phyloP scores from a whole-genome alignment of 2,888 invertebrate genomes.

The Coenonympha glycerion region DNA sequence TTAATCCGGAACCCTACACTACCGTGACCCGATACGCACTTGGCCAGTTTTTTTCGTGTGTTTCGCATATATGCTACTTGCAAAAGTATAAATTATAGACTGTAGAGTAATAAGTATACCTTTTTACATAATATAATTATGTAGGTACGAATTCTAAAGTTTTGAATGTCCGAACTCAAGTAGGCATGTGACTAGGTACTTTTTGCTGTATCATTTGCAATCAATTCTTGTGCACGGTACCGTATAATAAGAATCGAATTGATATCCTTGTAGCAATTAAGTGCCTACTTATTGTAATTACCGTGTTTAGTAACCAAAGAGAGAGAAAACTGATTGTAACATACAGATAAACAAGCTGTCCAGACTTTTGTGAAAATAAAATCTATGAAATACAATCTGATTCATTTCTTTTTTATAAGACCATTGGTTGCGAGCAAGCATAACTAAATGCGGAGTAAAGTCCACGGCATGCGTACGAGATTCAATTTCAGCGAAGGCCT shows the following conservation, averaged over 20 bases:
- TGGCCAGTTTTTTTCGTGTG: too few relatives aligned
- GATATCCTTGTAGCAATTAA: slow-evolving; percentile 2
- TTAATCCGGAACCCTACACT: too few relatives aligned
- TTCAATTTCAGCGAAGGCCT: slow-evolving; percentile 63
- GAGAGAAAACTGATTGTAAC: too few relatives aligned
- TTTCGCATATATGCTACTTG: too few relatives aligned
- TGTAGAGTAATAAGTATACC: too few relatives aligned
- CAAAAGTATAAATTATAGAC: too few relatives aligned
- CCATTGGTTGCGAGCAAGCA: slow-evolving; percentile 28
- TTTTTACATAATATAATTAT: not conserved
- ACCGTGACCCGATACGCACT: too few relatives aligned
- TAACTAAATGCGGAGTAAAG: slow-evolving; percentile 54
- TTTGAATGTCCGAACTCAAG: not conserved
- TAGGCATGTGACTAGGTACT: too few relatives aligned
- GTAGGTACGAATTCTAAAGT: too few relatives aligned
- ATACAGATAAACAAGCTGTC: not conserved
- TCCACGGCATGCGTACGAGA: slow-evolving; percentile 55
- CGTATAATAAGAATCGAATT: slow-evolving; percentile 2
- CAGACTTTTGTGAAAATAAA: not conserved
- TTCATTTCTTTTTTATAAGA: not conserved
- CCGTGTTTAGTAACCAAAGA: too few relatives aligned
- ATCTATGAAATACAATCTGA: not conserved
- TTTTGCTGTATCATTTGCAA: slow-evolving; percentile 4
- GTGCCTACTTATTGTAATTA: too few relatives aligned
- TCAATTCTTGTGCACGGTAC: not conserved